Evolutionary conservation across 2,888 invertebrate genomes (phyloP), one percentile per base, ranked within the genome.

Genomic region (Agrypnus murinus): DNA sequence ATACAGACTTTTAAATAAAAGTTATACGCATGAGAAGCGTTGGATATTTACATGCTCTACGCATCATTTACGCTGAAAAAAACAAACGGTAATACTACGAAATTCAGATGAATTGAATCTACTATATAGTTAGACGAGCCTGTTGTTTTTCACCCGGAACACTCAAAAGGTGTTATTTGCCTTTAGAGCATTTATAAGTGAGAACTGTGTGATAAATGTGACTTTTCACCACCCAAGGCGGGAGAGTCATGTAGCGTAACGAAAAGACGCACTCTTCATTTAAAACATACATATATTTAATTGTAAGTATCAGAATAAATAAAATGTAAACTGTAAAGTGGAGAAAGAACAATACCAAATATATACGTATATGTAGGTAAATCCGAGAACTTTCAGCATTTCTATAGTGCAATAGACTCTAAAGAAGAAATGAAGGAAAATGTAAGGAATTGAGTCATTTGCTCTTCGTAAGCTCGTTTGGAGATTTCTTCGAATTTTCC

Each of bases 51-150:
- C 9, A 55, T 55, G 55, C 55, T 9, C 55, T 55, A 55, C 55
- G 55, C 55, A 55, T 55, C 55, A 19, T 36, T 53, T 55, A 36
- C 55, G 25, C 9, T n/a, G 4, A 50, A n/a, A 50, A 50, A 50
- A 31, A 50, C 32, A 25, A 25, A 12, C n/a, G 19, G n/a, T 0
- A 50, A 25, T 19, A 50, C 50, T 31, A 50, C 50, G 14, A 50
- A 50, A 7, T 50, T 31, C n/a, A n/a, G n/a, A n/a, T n/a, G 9
- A 50, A 50, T 50, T 50, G 31, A 50, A 19, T 8, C n/a, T n/a
- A n/a, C n/a, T n/a, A n/a, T n/a, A n/a, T n/a, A n/a, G n/a, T 14
- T 10, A 12, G 32, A 25, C 50, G 9, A 3, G 25, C 25, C 25
- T 25, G 25, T 3, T 31, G 50, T 50, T 4, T 12, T 17, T 50